Base-by-base conservation (phyloP, 92 coral and sea anemone species). In the Paramuricea clavata region DNA sequence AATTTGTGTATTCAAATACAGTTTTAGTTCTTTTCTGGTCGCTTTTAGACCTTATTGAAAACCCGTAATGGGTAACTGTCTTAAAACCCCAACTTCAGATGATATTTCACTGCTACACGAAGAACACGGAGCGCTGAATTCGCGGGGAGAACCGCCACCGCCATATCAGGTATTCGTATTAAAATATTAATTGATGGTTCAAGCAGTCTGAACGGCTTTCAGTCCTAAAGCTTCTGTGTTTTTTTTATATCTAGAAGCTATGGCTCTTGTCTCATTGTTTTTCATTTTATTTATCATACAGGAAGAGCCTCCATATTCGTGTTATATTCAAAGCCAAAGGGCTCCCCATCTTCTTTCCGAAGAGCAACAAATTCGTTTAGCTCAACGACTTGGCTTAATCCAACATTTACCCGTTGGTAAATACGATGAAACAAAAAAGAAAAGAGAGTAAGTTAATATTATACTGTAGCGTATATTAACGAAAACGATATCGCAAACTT, bases 41-140 rank as follows among this genome's bases (percentile, higher is more conserved):
- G 11, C 6, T 34, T 61, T 39, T 79, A n/a, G n/a, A 31, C 54
- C 23, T 12, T 59, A 21, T 36, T 5, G 54, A 27, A 13, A 23
- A 81, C 99, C 99, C 97, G 69, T 77, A 79, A 96, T 96, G 99
- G 99, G 99, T 87, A 96, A 96, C 92, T 96, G 99, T 79, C 81
- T 96, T 60, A 94, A 93, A 91, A 81, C 92, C 85, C 83, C 99
- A 80, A 95, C 96, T 19, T 98, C 95, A 65, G 99, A 96, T 81
- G 99, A 96, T 85, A 96, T 96, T 90, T 96, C 99, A 27, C 92
- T 96, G 69, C 78, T 96, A 73, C 99, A 93, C 77, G 99, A 93
- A 80, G 99, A 96, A 85, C 84, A 79, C 31, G 99, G 95, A 71
- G 93, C 91, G 60, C 76, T 93, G 68, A 98, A 96, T 90, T 89